A percentile compares a stretch with the other conserved stretches of the same genome.
phyloP scores from a whole-genome alignment of 2,797 vertebrate species.

The Paratrypauchen microcephalus region DNA sequence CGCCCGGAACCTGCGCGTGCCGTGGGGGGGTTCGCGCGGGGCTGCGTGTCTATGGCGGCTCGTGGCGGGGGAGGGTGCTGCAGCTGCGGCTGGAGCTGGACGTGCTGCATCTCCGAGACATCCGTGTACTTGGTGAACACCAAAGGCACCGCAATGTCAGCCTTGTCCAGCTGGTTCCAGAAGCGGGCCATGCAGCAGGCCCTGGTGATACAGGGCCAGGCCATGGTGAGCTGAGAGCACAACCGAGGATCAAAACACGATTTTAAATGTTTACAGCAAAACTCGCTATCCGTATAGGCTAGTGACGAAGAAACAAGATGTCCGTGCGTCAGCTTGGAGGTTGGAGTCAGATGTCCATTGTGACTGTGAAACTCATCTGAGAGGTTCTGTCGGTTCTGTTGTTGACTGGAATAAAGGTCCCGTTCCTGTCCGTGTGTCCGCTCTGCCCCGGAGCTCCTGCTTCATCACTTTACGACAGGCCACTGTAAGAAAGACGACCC shows the following conservation, averaged over 20 bases:
- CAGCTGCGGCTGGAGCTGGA: slow-evolving; percentile 74
- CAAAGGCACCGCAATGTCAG: slow-evolving; percentile 93
- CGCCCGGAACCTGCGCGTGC: slow-evolving; percentile 52
- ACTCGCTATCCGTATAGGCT: background rate
- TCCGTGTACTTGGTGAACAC: slow-evolving; percentile 95
- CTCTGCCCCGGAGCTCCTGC: slow-evolving; percentile 44
- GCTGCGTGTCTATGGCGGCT: slow-evolving; percentile 87
- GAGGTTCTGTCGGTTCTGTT: background rate
- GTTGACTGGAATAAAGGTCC: slow-evolving; percentile 3
- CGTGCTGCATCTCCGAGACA: slow-evolving; percentile 84
- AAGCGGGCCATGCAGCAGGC: slow-evolving; percentile 98
- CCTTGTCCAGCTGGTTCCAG: slow-evolving; percentile 97
- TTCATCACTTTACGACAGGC: slow-evolving; percentile 52
- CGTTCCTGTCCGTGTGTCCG: slow-evolving; percentile 23
- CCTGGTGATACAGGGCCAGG: slow-evolving; percentile 97
- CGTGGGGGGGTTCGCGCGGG: slow-evolving; percentile 57
- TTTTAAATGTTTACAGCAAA: background rate
- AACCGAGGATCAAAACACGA: background rate
- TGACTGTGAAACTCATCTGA: background rate
- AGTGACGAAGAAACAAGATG: slow-evolving; percentile 54
- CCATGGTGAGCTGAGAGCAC: slow-evolving; percentile 77
- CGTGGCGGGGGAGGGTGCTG: slow-evolving; percentile 64
- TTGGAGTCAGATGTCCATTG: slow-evolving; percentile 46
- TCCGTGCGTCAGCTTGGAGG: slow-evolving; percentile 41
- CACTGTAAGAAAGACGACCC: slow-evolving; percentile 67